Evolutionary conservation across 2,113 vertebrate genomes (phyloP).

Genomic region (Hemibates koningsi): DNA sequence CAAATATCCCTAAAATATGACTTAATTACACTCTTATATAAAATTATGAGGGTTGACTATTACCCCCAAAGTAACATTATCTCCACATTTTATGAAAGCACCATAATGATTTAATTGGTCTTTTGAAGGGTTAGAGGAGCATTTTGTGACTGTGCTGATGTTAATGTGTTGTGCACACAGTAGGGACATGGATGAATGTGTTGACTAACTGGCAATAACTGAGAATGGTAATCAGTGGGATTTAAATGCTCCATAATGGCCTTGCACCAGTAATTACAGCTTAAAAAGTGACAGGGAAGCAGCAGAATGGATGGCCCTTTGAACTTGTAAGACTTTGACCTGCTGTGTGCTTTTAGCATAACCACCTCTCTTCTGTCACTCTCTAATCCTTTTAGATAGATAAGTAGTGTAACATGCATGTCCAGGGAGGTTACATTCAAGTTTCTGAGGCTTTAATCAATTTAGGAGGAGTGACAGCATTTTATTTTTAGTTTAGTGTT

Average conservation of each 20-base stretch:
- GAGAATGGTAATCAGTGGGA: conserved; percentile 48
- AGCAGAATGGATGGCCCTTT: conserved; percentile 53
- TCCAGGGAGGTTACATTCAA: neutral
- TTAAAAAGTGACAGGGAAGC: conserved; percentile 70
- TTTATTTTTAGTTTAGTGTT: neutral
- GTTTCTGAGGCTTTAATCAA: neutral
- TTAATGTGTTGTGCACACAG: conserved; percentile 28
- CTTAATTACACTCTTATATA: conserved; percentile 29
- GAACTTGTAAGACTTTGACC: conserved; percentile 74
- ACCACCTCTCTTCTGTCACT: neutral
- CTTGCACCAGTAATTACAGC: conserved; percentile 66
- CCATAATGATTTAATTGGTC: conserved; percentile 42
- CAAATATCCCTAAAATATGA: conserved; percentile 29
- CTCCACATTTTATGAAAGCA: conserved; percentile 41
- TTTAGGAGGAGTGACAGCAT: neutral
- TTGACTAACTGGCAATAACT: conserved; percentile 53
- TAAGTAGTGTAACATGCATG: neutral
- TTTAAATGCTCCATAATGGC: conserved; percentile 74
- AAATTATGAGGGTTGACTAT: conserved; percentile 36
- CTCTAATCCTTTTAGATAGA: neutral
- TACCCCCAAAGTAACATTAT: neutral
- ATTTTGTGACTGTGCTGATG: neutral
- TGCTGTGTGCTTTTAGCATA: neutral
- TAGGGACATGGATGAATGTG: neutral
- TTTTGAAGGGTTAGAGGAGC: neutral